These are phyloP conservation scores for Sebastes melanostomus DNA, from an alignment of 2,797 vertebrate genomes.

Conservation along the genomic window DNA sequence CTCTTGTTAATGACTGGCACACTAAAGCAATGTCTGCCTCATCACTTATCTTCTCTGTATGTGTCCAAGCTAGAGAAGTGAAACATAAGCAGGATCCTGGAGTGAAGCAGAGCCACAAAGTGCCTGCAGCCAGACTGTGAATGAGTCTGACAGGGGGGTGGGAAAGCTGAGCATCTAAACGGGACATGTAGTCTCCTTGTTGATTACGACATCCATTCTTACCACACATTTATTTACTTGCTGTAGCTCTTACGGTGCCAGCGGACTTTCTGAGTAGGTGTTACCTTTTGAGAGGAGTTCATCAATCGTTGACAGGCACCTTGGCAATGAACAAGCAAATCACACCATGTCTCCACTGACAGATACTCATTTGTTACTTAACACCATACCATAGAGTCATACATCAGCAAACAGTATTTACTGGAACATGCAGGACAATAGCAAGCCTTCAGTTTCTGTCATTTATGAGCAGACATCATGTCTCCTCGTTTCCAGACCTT, in stretches of 20 bases:
- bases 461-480: background rate
- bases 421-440: background rate
- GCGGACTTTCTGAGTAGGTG: constrained; percentile 14
- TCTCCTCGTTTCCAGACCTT: constrained; percentile 9
- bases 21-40: background rate
- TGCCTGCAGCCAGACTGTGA: background rate
- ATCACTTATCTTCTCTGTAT: background rate
- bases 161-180: background rate
- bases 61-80: constrained; percentile 1
- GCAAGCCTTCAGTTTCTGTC: background rate
- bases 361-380: constrained; percentile 44
- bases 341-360: constrained; percentile 17
- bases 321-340: constrained; percentile 22
- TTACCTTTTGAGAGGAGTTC: constrained; percentile 27
- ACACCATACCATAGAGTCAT: constrained; percentile 25
- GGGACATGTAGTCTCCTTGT: constrained; percentile 17
- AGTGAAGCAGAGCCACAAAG: background rate
- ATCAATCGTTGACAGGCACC: constrained; percentile 25
- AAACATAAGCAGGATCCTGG: background rate
- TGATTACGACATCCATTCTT: constrained; percentile 39
- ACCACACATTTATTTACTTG: constrained; percentile 29
- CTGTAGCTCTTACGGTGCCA: background rate
- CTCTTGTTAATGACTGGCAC: background rate
- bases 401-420: constrained; percentile 24
- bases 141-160: background rate